Evolutionary conservation across 2,797 vertebrate genomes (phyloP).

Genomic region (Monodelphis domestica): DNA sequence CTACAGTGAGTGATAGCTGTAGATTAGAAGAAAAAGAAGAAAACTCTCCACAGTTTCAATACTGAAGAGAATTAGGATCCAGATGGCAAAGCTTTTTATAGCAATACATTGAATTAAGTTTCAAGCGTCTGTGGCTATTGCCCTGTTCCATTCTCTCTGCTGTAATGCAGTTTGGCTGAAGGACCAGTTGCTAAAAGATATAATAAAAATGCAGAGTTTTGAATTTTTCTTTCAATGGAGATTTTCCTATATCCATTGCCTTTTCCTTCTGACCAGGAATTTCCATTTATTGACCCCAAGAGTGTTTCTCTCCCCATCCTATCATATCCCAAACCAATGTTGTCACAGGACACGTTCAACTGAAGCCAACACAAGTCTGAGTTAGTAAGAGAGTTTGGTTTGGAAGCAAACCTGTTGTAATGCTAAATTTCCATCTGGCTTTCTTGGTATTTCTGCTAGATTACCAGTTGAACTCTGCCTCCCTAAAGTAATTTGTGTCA

Average conservation of each 20-base stretch:
- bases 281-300: constrained; percentile 14
- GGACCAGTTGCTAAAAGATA: constrained; percentile 50
- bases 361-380: not conserved
- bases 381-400: not conserved
- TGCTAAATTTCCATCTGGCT: constrained; percentile 14
- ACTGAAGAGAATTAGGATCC: constrained; percentile 76
- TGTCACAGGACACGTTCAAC: not conserved
- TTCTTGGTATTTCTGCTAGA: constrained; percentile 28
- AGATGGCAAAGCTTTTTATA: constrained; percentile 83
- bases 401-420: constrained; percentile 9
- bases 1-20: constrained; percentile 64
- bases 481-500: constrained; percentile 22
- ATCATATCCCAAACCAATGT: not conserved
- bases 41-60: constrained; percentile 68
- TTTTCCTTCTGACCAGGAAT: not conserved
- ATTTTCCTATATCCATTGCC: constrained; percentile 1
- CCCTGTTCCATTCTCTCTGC: constrained; percentile 71
- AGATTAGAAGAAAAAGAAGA: constrained; percentile 72
- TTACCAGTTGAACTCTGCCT: constrained; percentile 19
- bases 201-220: constrained; percentile 33
- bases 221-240: constrained; percentile 31
- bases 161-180: constrained; percentile 53
- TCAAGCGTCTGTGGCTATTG: constrained; percentile 69
- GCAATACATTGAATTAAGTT: constrained; percentile 75
- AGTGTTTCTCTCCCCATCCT: not conserved